Base-by-base conservation (phyloP, 2,113 vertebrate species). In the Salvelinus namaycush region DNA sequence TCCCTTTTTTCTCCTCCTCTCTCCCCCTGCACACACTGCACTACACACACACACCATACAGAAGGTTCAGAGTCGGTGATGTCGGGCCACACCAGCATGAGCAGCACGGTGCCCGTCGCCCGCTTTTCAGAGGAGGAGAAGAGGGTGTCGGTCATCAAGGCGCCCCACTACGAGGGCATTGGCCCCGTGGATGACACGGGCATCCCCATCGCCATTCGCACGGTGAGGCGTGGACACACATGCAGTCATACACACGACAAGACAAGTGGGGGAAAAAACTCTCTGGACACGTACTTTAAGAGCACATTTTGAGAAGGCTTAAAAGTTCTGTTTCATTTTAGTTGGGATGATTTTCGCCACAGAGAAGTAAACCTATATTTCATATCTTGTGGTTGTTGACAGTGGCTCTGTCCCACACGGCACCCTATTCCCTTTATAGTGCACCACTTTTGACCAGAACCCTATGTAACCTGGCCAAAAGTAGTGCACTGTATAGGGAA, bases 171-270 rank as follows among this genome's bases (percentile, higher is more conserved):
- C 84, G 92, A 96, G 66, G 97, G 97, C 76, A 98, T 98, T 66
- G 97, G 97, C 84, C 97, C 97, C 0, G 95, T 98, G 85, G 96
- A 99, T 75, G 95, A 98, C 87, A 95, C 96, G 48, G 97, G 97
- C 90, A 97, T 98, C 88, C 97, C 97, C 74, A 98, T 97, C 11
- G 97, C 97, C 87, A 97, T 98, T 86, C 95, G 97, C 92, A 98
- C 97, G 93, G 97, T 98, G 94, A 93, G 96, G 11, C 88, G 13
- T 3, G 12, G 9, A 67, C 24, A 20, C 34, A 5, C 68, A 44
- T 0, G 39, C 29, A 68, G 24, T 3, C 68, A 24, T 7, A n/a
- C 44, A 26, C 5, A 2, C 4, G 31, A 54, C 39, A 64, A 29
- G 24, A 14, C 49, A 54, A 14, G 12, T 54, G 34, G 34, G 34